Base-by-base conservation (phyloP, 2,888 invertebrate species). In the Trichopoda pennipes region DNA sequence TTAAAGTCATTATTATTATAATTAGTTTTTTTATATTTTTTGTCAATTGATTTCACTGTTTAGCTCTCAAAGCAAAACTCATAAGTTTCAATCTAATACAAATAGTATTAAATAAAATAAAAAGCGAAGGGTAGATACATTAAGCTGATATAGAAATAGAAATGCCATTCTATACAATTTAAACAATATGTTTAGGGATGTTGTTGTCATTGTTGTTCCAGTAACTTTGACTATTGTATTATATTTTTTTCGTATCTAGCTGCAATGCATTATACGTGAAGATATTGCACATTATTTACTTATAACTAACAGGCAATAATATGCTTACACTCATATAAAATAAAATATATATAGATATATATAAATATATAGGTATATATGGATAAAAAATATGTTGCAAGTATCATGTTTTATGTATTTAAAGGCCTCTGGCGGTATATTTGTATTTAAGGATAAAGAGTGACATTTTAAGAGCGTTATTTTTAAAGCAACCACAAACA, bases 401-500 rank as follows among this genome's bases (percentile, higher is more conserved):
- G 55, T 58, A 53, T 51, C 55, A 23, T 66, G 61, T 23, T 51
- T 44, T 32, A n/a, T 56, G 38, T 64, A 69, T 72, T 51, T 72
- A 76, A 81, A 76, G 58, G 80, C 84, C 84, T 74, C 72, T 53
- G 77, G 84, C 80, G 76, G 58, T 58, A 81, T 66, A 70, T 79
- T 75, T 72, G 42, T 75, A 35, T 49, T 55, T 61, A 23, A 47
- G 56, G n/a, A 9, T 32, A 56, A 3, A 47, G 35, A 55, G 38
- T 19, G 17, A 32, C 2, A 23, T 44, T 44, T 44, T 16, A n/a
- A 44, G 42, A 16, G n/a, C 3, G 3, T 16, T 1, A 19, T 49
- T 49, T 49, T 19, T 49, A 19, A 38, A 38, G 0, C 14, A 28
- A 28, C n/a, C n/a, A n/a, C n/a, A 28, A 28, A 28, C 2, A 4